Evolutionary conservation across 2,888 invertebrate genomes (phyloP).

Genomic region (Agelastica alni): DNA sequence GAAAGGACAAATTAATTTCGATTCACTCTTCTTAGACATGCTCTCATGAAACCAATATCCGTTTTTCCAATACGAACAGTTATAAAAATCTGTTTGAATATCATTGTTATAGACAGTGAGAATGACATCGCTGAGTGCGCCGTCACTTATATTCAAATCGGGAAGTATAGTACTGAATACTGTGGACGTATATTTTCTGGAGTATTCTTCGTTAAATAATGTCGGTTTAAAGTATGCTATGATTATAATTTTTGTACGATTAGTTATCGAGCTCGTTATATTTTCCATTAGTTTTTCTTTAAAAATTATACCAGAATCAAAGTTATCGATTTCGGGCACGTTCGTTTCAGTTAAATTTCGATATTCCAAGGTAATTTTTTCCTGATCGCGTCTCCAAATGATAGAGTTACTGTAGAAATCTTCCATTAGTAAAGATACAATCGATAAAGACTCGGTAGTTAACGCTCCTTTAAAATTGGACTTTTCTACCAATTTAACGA

Average conservation of each 20-base stretch:
- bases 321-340: not conserved
- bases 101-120: not conserved
- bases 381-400: slow-evolving; percentile 3
- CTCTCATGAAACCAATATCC: slow-evolving; percentile 10
- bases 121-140: not conserved
- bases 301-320: slow-evolving; percentile 12
- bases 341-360: slow-evolving; percentile 3
- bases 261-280: not conserved
- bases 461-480: slow-evolving; percentile 20
- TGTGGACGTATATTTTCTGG: not conserved
- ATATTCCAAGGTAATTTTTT: not conserved
- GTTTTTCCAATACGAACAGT: slow-evolving; percentile 13
- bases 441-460: slow-evolving; percentile 20
- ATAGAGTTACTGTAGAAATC: slow-evolving; percentile 8
- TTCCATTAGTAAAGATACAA: slow-evolving; percentile 14
- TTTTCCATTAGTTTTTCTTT: slow-evolving; percentile 2
- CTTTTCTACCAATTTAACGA: slow-evolving; percentile 34
- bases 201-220: slow-evolving; percentile 11
- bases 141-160: not conserved
- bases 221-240: slow-evolving; percentile 7
- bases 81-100: not conserved
- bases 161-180: slow-evolving; percentile 14
- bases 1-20: slow-evolving; percentile 6
- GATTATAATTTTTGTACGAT: slow-evolving; percentile 7
- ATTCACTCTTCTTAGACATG: not conserved